Evolutionary conservation across 1,140 invertebrate species (phyloP).

Genomic region (Hycleus cichorii): DNA sequence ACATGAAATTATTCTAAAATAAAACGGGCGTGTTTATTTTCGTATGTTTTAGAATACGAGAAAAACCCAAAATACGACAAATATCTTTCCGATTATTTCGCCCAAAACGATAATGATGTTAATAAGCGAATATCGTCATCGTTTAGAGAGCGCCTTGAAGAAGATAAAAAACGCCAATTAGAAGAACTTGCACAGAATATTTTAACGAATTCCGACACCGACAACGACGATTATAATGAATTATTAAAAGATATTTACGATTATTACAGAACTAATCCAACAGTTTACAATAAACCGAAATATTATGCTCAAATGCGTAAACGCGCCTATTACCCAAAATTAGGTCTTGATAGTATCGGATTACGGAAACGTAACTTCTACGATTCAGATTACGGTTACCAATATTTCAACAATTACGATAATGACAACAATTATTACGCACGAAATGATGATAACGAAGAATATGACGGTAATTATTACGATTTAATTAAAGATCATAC

Average conservation of each 20-base stretch:
- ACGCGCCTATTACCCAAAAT: constrained; percentile 25
- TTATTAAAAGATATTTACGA: constrained; percentile 51
- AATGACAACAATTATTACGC: background rate
- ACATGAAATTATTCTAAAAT: background rate
- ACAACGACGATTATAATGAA: constrained; percentile 48
- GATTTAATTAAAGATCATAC: constrained; percentile 2
- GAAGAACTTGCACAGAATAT: constrained; percentile 51
- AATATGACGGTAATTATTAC: constrained; percentile 11
- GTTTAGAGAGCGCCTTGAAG: constrained; percentile 44
- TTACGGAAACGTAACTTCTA: constrained; percentile 29
- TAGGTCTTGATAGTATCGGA: constrained; percentile 32
- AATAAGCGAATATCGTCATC: constrained; percentile 41
- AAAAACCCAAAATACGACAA: constrained; percentile 5
- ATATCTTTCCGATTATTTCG: constrained; percentile 20
- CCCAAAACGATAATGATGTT: constrained; percentile 20
- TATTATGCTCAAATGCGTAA: constrained; percentile 12
- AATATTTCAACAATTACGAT: background rate
- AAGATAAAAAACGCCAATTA: constrained; percentile 42
- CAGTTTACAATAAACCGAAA: constrained; percentile 6
- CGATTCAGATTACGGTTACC: constrained; percentile 4
- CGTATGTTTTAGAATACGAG: constrained; percentile 4
- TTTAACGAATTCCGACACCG: constrained; percentile 45
- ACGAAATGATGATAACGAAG: constrained; percentile 16
- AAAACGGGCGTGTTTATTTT: background rate
- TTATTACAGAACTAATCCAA: constrained; percentile 46